Conservation (phyloP, 1,140 invertebrate genomes). For the Monomorium pharaonis region DNA sequence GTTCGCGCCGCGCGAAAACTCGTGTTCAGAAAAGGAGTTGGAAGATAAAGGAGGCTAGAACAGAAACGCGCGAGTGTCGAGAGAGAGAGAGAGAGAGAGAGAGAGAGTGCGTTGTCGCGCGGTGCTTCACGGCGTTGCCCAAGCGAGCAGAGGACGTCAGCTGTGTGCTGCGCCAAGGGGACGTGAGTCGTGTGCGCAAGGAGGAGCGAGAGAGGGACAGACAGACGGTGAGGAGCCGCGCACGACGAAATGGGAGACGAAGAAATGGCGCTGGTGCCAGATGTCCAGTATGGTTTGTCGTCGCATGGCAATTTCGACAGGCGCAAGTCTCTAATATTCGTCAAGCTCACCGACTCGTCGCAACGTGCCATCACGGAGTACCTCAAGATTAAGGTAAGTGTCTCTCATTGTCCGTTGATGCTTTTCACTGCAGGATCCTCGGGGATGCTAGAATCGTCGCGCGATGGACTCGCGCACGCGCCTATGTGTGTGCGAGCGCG, state of each 20-base stretch:
- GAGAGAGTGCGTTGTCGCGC: slow-evolving; percentile 16
- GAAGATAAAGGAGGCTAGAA: neutral
- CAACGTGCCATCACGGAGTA: slow-evolving; percentile 96
- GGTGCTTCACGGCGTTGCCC: slow-evolving; percentile 6
- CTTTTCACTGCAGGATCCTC: no score
- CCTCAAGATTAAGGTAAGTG: slow-evolving; percentile 93
- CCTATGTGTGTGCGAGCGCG: neutral
- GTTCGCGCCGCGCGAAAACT: slow-evolving; percentile 9
- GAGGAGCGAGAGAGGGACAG: slow-evolving; percentile 44
- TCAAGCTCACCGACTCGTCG: slow-evolving; percentile 97
- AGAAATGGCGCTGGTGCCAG: slow-evolving; percentile 97
- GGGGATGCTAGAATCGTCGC: slow-evolving; percentile 56
- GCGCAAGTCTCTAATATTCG: slow-evolving; percentile 96
- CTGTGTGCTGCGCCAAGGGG: slow-evolving; percentile 72
- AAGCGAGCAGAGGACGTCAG: slow-evolving; percentile 74
- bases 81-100: neutral
- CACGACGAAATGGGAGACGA: slow-evolving; percentile 72
- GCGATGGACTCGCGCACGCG: neutral
- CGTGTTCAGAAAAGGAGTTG: neutral
- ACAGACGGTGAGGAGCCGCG: slow-evolving; percentile 75
- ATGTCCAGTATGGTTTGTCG: slow-evolving; percentile 97
- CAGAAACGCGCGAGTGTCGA: slow-evolving; percentile 7
- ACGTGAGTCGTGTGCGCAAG: neutral
- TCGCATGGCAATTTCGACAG: slow-evolving; percentile 93
- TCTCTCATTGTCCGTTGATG: no score